Conservation (phyloP, 2,888 invertebrate species). For the Tenthredo livida region DNA sequence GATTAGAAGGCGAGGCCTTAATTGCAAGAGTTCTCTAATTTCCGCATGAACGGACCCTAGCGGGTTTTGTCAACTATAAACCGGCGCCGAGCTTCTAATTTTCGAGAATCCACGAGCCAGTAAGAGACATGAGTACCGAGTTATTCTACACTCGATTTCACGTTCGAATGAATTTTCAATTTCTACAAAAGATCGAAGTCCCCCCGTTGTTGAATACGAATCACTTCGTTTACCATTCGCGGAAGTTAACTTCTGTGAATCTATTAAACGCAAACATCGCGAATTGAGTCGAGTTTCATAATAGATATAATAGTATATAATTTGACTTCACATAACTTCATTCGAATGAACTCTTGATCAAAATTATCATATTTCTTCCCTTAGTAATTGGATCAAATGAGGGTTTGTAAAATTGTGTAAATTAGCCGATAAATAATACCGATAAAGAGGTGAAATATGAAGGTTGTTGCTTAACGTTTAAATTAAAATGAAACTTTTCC, state of each 20-base stretch:
- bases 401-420: neutral
- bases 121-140: neutral
- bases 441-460: slow-evolving; percentile 24
- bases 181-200: neutral
- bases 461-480: slow-evolving; percentile 23
- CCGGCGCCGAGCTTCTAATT: slow-evolving; percentile 27
- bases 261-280: slow-evolving; percentile 11
- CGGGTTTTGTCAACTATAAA: neutral
- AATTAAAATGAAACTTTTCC: slow-evolving; percentile 11
- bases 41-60: neutral
- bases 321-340: neutral
- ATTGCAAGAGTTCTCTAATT: slow-evolving; percentile 41
- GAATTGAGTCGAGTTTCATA: neutral
- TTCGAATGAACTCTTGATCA: neutral
- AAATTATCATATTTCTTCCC: neutral
- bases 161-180: slow-evolving; percentile 26
- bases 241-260: neutral
- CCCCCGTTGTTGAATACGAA: slow-evolving; percentile 18
- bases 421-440: slow-evolving; percentile 23
- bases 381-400: neutral
- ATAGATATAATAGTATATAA: neutral
- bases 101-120: neutral
- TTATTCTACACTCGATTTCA: slow-evolving; percentile 31
- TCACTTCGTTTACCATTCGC: slow-evolving; percentile 6
- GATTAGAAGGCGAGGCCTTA: slow-evolving; percentile 28